These are phyloP conservation scores for Epinephelus cyanopodus DNA, from an alignment of 2,113 vertebrate species.

Conservation along the genomic window DNA sequence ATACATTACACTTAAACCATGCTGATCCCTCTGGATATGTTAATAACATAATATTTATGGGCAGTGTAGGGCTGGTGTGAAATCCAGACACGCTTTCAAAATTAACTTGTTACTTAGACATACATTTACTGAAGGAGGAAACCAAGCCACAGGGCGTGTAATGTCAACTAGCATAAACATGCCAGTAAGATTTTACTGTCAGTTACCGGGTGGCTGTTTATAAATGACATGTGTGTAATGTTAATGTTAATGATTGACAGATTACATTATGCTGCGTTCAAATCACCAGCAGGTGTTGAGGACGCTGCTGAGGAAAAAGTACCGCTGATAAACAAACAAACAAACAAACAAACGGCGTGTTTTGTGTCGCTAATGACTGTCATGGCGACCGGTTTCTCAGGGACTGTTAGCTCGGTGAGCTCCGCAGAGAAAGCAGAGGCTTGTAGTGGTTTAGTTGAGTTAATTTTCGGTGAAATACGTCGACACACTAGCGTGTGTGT, in stretches of 20 bases:
- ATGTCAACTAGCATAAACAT: no score
- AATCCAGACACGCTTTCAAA: background rate
- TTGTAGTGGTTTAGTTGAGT: rapidly evolving
- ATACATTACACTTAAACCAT: background rate
- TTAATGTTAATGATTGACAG: background rate
- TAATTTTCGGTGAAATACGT: background rate
- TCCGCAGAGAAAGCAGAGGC: background rate
- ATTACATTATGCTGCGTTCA: background rate
- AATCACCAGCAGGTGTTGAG: background rate
- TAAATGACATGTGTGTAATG: rapidly evolving
- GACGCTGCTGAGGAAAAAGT: background rate
- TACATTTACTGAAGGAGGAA: background rate
- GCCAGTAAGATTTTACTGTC: rapidly evolving
- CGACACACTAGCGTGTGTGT: no score
- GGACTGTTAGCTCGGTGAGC: slow-evolving; percentile 3
- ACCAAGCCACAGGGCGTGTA: background rate
- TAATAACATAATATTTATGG: background rate
- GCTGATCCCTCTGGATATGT: background rate
- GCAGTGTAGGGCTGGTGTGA: no score
- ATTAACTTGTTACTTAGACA: background rate
- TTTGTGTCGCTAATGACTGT: background rate
- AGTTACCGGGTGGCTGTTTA: rapidly evolving
- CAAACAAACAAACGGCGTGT: background rate
- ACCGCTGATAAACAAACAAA: background rate
- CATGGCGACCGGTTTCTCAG: slow-evolving; percentile 22